Conservation (phyloP, 2,888 invertebrate genomes). For the Lampropteryx suffumata region DNA sequence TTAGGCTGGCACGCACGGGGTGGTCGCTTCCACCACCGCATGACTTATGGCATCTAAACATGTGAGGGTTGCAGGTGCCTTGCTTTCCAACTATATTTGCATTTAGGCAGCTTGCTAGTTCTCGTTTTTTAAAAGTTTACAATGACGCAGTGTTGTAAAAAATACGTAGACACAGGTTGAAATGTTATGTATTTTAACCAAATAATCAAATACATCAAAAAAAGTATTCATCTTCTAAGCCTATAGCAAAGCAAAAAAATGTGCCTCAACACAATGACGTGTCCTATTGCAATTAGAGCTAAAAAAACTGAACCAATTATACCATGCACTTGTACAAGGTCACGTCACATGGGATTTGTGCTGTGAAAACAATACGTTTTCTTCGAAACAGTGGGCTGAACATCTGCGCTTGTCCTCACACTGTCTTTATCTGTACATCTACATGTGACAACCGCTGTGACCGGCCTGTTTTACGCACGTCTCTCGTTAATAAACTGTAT, state of each 20-base stretch:
- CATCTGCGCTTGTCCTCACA: slow-evolving; percentile 72
- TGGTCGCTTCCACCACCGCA: slow-evolving; percentile 48
- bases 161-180: too few species aligned
- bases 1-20: slow-evolving; percentile 63
- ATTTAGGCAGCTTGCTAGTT: slow-evolving; percentile 41
- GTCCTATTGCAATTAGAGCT: slow-evolving; percentile 13
- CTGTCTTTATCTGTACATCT: slow-evolving; percentile 55
- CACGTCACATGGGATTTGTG: slow-evolving; percentile 45
- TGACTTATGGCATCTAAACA: slow-evolving; percentile 70
- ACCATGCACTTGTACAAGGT: slow-evolving; percentile 56
- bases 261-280: not conserved
- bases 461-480: slow-evolving; percentile 34
- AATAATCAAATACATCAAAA: too few species aligned
- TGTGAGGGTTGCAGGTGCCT: slow-evolving; percentile 61
- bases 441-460: slow-evolving; percentile 45
- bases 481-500: slow-evolving; percentile 32
- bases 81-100: slow-evolving; percentile 58
- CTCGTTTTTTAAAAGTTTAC: slow-evolving; percentile 7
- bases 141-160: too few species aligned
- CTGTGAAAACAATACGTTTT: slow-evolving; percentile 56
- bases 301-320: slow-evolving; percentile 43
- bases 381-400: slow-evolving; percentile 54
- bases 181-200: too few species aligned
- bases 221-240: too few species aligned
- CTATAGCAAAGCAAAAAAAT: not conserved